A percentile compares a stretch with the other conserved stretches of the same genome.
Conservation (phyloP, 2,888 invertebrate genomes). For the Cephus sareptanus region DNA sequence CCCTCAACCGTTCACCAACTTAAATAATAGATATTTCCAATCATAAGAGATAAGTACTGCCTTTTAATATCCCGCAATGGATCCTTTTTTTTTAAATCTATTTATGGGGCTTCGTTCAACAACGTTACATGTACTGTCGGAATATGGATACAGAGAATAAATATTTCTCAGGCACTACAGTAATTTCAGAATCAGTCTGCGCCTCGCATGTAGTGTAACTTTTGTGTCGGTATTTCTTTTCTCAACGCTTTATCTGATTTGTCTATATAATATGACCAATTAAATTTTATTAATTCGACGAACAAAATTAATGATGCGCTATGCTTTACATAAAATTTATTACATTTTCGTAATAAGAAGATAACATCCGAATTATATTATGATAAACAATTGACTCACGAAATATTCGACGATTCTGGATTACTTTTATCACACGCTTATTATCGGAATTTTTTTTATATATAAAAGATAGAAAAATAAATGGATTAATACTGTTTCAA, state of each 20-base stretch:
- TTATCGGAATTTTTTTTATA: background rate
- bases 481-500: no score
- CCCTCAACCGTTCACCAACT: conserved; percentile 13
- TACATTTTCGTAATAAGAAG: background rate
- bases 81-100: conserved; percentile 12
- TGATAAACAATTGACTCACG: background rate
- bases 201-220: conserved; percentile 12
- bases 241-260: background rate
- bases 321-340: background rate
- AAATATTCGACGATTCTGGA: background rate
- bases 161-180: conserved; percentile 26
- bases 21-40: conserved; percentile 7
- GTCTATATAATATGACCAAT: background rate
- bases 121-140: conserved; percentile 15
- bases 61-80: conserved; percentile 13
- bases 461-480: no score
- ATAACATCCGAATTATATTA: background rate
- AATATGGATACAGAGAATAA: conserved; percentile 22
- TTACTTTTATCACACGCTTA: background rate
- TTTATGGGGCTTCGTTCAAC: conserved; percentile 10
- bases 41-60: conserved; percentile 14
- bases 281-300: background rate
- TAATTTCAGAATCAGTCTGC: conserved; percentile 25
- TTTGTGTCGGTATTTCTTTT: conserved; percentile 3
- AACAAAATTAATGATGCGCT: background rate